These are phyloP conservation scores for Phaedon cochleariae DNA, from an alignment of 2,888 invertebrate genomes.

Conservation along the genomic window DNA sequence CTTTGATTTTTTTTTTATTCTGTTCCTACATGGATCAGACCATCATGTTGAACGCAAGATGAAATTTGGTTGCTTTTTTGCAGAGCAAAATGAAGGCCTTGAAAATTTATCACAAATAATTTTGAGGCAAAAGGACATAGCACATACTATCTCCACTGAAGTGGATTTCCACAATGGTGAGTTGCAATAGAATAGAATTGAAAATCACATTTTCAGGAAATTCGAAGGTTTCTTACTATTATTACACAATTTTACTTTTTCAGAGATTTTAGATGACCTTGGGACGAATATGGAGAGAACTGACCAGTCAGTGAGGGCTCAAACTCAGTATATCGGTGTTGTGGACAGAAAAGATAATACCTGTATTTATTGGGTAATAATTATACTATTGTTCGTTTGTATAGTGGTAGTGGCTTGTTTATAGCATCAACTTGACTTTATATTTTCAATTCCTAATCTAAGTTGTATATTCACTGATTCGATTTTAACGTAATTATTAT, in stretches of 20 bases:
- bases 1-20: no score
- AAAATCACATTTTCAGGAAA: not conserved
- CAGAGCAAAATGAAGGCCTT: slow-evolving; percentile 80
- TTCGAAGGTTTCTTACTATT: slow-evolving; percentile 13
- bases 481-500: no score
- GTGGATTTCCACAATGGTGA: slow-evolving; percentile 82
- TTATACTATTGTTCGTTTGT: slow-evolving; percentile 72
- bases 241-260: slow-evolving; percentile 42
- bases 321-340: slow-evolving; percentile 72
- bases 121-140: slow-evolving; percentile 78
- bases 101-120: slow-evolving; percentile 79
- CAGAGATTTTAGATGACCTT: slow-evolving; percentile 80
- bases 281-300: slow-evolving; percentile 77
- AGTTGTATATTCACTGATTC: no score
- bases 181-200: slow-evolving; percentile 25
- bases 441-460: not conserved
- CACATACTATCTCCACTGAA: slow-evolving; percentile 77
- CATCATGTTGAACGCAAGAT: no score
- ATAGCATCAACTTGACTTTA: not conserved
- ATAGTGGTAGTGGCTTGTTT: slow-evolving; percentile 67
- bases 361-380: slow-evolving; percentile 79
- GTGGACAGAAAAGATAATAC: slow-evolving; percentile 75
- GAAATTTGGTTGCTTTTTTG: no score
- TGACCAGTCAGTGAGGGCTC: slow-evolving; percentile 71
- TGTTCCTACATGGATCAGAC: no score